These are phyloP conservation scores for Choloepus hoffmanni DNA, from an alignment of 2,113 vertebrate genomes.

Conservation along the genomic window DNA sequence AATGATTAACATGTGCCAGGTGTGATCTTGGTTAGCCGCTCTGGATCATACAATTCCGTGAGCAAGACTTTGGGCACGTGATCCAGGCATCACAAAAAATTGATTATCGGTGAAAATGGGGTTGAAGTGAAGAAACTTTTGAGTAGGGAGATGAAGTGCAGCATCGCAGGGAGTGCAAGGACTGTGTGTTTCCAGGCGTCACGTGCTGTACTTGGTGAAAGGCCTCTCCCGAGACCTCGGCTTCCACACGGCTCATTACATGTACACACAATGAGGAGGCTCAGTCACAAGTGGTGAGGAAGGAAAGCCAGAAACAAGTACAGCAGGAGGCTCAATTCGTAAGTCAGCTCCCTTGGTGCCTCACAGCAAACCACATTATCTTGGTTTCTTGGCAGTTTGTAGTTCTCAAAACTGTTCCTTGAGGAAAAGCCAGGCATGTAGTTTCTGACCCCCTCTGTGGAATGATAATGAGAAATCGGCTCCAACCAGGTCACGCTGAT, in stretches of 20 bases:
- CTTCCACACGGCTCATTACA: conserved; percentile 43
- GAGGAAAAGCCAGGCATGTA: not conserved
- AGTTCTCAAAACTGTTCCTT: not conserved
- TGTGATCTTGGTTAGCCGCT: not conserved
- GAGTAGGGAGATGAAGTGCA: not conserved
- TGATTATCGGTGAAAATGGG: not conserved
- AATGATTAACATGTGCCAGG: not conserved
- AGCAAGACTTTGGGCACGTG: conserved; percentile 2
- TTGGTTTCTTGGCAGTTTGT: not conserved
- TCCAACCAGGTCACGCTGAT: not conserved
- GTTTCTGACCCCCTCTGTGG: not conserved
- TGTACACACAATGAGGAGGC: not conserved
- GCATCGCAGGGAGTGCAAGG: conserved; percentile 19
- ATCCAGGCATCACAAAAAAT: not conserved
- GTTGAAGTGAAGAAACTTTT: not conserved
- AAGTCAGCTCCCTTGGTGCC: not conserved
- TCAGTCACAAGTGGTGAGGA: conserved; percentile 28
- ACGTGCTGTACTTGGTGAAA: not conserved
- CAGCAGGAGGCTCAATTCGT: not conserved
- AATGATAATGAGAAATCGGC: conserved; percentile 50
- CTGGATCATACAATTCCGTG: not conserved
- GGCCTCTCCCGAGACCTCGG: not conserved
- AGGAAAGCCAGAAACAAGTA: conserved; percentile 36
- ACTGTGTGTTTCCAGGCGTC: conserved; percentile 49
- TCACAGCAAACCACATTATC: conserved; percentile 46